These are phyloP conservation scores for Acleris sparsana DNA, from an alignment of 2,888 invertebrate species.

Conservation along the genomic window DNA sequence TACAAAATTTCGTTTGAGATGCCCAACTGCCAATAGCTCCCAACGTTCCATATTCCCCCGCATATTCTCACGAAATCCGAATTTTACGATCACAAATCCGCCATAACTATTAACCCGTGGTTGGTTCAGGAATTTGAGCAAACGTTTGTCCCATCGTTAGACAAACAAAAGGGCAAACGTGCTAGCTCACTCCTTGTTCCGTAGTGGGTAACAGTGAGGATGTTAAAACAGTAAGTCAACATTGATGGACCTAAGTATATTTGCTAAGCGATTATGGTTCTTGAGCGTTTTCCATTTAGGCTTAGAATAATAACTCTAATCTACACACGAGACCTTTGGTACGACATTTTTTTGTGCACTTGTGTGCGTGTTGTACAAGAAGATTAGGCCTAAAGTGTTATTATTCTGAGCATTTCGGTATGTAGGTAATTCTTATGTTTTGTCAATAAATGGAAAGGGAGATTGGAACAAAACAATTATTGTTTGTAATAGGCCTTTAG, in stretches of 20 bases:
- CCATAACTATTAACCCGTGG: constrained; percentile 2
- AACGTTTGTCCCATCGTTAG: constrained; percentile 12
- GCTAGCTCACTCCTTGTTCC: constrained; percentile 6
- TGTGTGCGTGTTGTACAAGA: no score
- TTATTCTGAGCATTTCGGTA: no score
- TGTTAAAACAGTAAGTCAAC: constrained; percentile 8
- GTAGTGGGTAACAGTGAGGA: background rate
- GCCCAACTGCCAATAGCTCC: background rate
- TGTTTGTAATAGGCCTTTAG: no score
- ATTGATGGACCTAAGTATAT: background rate
- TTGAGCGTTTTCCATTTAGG: no score
- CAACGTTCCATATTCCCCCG: background rate
- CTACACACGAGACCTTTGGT: no score
- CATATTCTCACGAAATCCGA: background rate
- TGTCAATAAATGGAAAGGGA: no score
- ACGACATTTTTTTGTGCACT: no score
- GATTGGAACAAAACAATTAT: no score
- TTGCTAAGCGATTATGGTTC: no score
- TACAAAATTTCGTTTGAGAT: background rate
- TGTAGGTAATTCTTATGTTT: no score
- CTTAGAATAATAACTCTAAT: no score
- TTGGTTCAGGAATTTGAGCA: constrained; percentile 12
- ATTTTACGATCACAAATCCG: constrained; percentile 19
- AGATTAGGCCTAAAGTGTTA: no score
- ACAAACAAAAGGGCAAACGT: constrained; percentile 16